Evolutionary conservation across 2,113 vertebrate species (phyloP).

Genomic region (Burhinus bistriatus): DNA sequence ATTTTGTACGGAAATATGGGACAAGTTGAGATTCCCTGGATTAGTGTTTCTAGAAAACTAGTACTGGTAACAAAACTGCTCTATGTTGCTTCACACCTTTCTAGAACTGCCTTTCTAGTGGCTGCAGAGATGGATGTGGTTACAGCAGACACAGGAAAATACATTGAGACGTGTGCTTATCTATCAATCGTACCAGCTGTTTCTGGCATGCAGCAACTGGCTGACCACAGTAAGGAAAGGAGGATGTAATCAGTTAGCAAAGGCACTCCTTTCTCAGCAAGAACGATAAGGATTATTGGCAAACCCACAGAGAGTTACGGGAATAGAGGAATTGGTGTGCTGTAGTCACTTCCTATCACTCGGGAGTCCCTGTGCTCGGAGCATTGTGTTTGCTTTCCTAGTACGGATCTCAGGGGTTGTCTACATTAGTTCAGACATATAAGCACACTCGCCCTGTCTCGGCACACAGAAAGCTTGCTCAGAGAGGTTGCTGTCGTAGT

Average conservation of each 20-base stretch:
- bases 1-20: neutral
- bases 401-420: neutral
- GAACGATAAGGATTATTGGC: conserved; percentile 50
- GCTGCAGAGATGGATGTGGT: neutral
- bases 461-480: neutral
- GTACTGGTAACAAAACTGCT: neutral
- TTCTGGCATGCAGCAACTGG: conserved; percentile 42
- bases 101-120: neutral
- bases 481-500: neutral
- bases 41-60: neutral
- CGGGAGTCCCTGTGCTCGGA: conserved; percentile 12
- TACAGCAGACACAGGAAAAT: neutral
- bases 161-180: neutral
- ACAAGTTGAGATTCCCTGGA: neutral
- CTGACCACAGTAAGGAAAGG: conserved; percentile 30
- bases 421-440: neutral
- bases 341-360: conserved; percentile 61
- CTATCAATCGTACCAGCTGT: conserved; percentile 23
- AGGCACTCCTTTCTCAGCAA: conserved; percentile 46
- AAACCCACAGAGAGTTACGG: conserved; percentile 48
- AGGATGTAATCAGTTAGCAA: conserved; percentile 34
- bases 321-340: conserved; percentile 55
- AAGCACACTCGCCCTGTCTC: neutral
- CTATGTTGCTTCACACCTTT: neutral
- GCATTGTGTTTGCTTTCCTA: conserved; percentile 34